Conservation (phyloP, 1,140 invertebrate species). For the Drosophila malerkotliana region DNA sequence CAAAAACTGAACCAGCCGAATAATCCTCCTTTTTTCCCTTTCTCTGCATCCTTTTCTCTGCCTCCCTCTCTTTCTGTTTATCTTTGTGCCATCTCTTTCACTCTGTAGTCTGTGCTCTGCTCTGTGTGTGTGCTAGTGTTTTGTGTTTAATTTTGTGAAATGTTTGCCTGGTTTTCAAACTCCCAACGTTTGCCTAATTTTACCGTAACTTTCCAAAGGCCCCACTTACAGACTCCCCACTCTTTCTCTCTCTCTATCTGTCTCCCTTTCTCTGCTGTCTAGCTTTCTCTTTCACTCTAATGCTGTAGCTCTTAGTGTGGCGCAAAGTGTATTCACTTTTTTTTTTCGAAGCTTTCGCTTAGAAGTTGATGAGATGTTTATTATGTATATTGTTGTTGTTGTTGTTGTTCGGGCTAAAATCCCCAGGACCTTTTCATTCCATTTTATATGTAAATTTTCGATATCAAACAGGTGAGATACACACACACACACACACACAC, state of each 20-base stretch:
- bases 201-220: background rate
- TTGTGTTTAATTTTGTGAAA: conserved; percentile 62
- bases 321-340: conserved; percentile 26
- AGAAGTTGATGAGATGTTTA: conserved; percentile 71
- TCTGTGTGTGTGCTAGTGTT: conserved; percentile 10
- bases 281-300: background rate
- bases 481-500: conserved; percentile 3
- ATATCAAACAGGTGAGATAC: conserved; percentile 57
- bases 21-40: background rate
- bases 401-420: conserved; percentile 2
- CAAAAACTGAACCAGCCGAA: background rate
- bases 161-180: conserved; percentile 55
- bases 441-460: conserved; percentile 66
- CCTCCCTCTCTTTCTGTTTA: conserved; percentile 3
- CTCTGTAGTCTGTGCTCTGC: background rate
- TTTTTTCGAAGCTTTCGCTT: conserved; percentile 16
- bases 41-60: background rate
- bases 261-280: background rate
- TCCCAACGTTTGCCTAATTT: conserved; percentile 64
- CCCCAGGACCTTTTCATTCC: conserved; percentile 17
- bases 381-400: conserved; percentile 56
- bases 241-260: background rate
- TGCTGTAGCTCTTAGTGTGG: background rate
- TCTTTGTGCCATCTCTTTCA: conserved; percentile 18
- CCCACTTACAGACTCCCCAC: background rate